phyloP scores from a whole-genome alignment of 2,797 vertebrate species.

The Atherinosoma microstoma region DNA sequence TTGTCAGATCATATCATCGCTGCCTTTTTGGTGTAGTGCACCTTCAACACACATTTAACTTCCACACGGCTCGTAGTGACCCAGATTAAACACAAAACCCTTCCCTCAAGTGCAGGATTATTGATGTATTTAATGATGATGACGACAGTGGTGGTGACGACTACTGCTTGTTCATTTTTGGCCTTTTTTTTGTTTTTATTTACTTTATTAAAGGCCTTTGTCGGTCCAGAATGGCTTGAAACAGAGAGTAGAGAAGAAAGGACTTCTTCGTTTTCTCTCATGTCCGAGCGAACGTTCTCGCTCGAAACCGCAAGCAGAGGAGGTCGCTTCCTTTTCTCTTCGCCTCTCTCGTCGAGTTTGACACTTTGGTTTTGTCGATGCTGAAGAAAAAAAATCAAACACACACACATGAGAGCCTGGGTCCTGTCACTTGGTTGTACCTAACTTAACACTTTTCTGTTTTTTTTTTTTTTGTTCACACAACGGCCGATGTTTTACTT shows the following conservation, averaged over 20 bases:
- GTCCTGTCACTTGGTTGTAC: conserved; percentile 57
- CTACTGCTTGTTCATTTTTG: conserved; percentile 55
- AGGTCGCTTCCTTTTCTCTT: conserved; percentile 39
- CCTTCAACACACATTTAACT: conserved; percentile 50
- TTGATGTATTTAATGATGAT: conserved; percentile 48
- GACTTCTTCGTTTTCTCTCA: conserved; percentile 24
- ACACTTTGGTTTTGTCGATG: conserved; percentile 37
- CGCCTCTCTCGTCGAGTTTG: conserved; percentile 1
- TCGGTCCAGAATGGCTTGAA: conserved; percentile 44
- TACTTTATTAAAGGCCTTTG: conserved; percentile 32
- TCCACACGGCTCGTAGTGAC: conserved; percentile 12
- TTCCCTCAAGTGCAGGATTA: conserved; percentile 24
- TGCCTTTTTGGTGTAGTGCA: conserved; percentile 75
- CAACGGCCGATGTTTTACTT: conserved; percentile 69
- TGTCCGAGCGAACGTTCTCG: conserved; percentile 18
- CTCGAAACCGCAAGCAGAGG: conserved; percentile 35
- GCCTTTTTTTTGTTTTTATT: conserved; percentile 7
- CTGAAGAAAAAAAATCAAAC: conserved; percentile 21
- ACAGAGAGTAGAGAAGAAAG: conserved; percentile 19
- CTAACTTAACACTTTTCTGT: conserved; percentile 66
- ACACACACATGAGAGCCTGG: conserved; percentile 5
- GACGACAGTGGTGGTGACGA: conserved; percentile 32
- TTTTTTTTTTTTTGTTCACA: conserved; percentile 50
- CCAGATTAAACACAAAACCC: conserved; percentile 13
- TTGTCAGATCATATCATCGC: conserved; percentile 68